phyloP scores from a whole-genome alignment of 2,113 vertebrate genomes.

The Desmodus rotundus region DNA sequence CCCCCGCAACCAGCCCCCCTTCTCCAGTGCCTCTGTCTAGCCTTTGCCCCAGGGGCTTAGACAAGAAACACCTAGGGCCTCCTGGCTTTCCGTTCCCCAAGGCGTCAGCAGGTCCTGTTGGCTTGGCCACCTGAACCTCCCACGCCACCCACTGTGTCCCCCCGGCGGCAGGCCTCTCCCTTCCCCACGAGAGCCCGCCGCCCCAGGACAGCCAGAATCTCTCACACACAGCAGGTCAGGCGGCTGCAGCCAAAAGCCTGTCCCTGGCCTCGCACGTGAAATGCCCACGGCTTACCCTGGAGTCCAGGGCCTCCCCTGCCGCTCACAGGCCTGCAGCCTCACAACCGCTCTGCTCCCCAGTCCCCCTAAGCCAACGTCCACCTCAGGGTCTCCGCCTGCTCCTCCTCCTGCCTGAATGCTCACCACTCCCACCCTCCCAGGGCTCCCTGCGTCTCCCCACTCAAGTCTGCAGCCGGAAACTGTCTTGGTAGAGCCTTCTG shows the following conservation, averaged over 20 bases:
- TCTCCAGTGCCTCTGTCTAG: not conserved
- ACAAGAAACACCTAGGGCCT: accelerated
- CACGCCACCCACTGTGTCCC: not conserved
- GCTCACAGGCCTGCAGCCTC: too few species aligned
- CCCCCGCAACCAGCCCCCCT: not conserved
- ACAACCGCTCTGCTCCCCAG: not conserved
- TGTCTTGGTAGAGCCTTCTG: accelerated
- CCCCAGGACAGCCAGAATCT: not conserved
- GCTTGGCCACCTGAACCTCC: not conserved
- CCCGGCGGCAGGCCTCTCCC: not conserved
- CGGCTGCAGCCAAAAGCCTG: too few species aligned
- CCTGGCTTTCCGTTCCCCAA: not conserved
- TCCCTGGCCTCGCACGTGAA: accelerated
- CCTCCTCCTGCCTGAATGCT: not conserved
- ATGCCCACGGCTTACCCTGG: accelerated
- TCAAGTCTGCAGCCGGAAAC: not conserved
- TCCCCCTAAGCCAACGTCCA: not conserved
- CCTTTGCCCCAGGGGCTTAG: not conserved
- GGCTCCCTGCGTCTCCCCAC: not conserved
- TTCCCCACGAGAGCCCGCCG: not conserved
- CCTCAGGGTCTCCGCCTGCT: too few species aligned
- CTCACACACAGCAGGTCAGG: accelerated
- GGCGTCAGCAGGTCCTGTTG: not conserved
- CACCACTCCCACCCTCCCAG: accelerated
- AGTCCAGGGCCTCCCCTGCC: not conserved